Conservation (phyloP, 1,140 invertebrate genomes). For the Antheraea pernyi region DNA sequence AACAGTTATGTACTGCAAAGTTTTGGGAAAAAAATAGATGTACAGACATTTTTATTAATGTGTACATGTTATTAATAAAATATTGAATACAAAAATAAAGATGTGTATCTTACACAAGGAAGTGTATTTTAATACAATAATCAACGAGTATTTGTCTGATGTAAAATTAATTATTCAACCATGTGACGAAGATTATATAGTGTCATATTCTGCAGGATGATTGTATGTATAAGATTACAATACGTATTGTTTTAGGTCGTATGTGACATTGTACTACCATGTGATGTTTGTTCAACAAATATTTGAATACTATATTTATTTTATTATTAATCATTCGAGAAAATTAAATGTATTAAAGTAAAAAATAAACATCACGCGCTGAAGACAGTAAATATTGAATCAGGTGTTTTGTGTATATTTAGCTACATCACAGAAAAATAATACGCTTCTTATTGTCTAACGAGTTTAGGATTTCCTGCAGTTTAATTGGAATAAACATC, state of each 20-base stretch:
- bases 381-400: slow-evolving; percentile 4
- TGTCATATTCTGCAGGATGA: slow-evolving; percentile 2
- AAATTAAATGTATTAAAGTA: not conserved
- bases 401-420: not conserved
- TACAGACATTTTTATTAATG: too few relatives aligned
- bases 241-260: not conserved
- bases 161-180: slow-evolving; percentile 7
- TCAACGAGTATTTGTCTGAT: not conserved
- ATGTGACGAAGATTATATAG: slow-evolving; percentile 14
- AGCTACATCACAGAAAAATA: too few relatives aligned
- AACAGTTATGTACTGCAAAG: too few relatives aligned
- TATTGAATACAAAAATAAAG: not conserved
- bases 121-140: not conserved
- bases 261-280: not conserved
- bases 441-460: too few relatives aligned
- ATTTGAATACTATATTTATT: slow-evolving; percentile 10
- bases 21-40: too few relatives aligned
- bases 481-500: too few relatives aligned
- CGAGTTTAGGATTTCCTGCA: too few relatives aligned
- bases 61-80: too few relatives aligned
- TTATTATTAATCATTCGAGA: slow-evolving; percentile 3
- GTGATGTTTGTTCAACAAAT: slow-evolving; percentile 3
- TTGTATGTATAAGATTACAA: not conserved
- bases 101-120: not conserved
- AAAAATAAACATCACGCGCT: slow-evolving; percentile 9